Conservation (phyloP, 2,797 vertebrate genomes). For the Sebastes itinus region DNA sequence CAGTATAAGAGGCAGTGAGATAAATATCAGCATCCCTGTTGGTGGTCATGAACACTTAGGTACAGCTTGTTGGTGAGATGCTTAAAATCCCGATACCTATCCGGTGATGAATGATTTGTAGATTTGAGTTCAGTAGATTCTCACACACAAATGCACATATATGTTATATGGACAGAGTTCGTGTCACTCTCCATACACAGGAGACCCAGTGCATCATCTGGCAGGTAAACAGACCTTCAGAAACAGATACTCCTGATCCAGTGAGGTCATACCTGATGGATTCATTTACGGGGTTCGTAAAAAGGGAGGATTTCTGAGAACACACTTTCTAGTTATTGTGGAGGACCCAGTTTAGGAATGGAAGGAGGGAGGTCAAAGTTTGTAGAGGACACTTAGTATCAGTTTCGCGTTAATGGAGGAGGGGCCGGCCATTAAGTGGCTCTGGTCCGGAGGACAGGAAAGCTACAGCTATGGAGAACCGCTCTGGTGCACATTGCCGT, state of each 20-base stretch:
- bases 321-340: conserved; percentile 45
- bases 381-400: conserved; percentile 70
- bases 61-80: background rate
- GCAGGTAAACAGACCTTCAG: conserved; percentile 48
- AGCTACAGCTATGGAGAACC: conserved; percentile 28
- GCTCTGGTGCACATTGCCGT: conserved; percentile 54
- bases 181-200: background rate
- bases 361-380: conserved; percentile 68
- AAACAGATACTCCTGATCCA: conserved; percentile 45
- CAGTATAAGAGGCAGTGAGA: too few species aligned
- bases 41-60: background rate
- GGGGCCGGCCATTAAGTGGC: conserved; percentile 60
- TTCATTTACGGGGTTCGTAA: conserved; percentile 52
- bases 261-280: conserved; percentile 45
- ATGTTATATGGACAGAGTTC: background rate
- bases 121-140: background rate
- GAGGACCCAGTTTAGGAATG: conserved; percentile 39
- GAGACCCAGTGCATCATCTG: conserved; percentile 31
- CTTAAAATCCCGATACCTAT: background rate
- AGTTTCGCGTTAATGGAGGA: conserved; percentile 74
- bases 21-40: background rate
- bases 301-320: conserved; percentile 35
- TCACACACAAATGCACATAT: background rate
- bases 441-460: conserved; percentile 62
- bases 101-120: background rate